phyloP scores from a whole-genome alignment of 2,888 invertebrate genomes.

The Flexamia atlantica region DNA sequence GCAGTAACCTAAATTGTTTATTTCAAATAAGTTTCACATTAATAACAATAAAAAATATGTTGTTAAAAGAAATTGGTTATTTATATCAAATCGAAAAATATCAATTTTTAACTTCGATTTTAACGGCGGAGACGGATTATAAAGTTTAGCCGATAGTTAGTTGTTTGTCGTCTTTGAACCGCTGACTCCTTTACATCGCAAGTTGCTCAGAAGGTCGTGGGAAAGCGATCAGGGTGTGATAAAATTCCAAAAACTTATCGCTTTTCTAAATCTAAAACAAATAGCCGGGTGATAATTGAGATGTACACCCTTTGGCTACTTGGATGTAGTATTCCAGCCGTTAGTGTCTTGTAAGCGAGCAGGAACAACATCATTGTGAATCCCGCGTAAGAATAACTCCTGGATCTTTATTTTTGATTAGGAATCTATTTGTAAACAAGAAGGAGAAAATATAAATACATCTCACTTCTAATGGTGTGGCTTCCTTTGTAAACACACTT shows the following conservation, averaged over 20 bases:
- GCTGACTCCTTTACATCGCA: neutral
- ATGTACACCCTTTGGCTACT: slow-evolving; percentile 4
- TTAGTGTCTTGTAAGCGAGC: no score
- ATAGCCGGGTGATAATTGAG: neutral
- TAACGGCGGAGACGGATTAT: no score
- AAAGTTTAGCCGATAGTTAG: no score
- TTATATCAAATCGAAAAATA: no score
- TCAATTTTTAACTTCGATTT: no score
- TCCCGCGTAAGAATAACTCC: neutral
- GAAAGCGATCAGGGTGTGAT: neutral
- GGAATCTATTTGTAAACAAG: neutral
- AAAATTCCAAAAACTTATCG: neutral
- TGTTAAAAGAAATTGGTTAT: no score
- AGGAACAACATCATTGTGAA: neutral
- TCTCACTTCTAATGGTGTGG: neutral
- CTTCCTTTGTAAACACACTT: neutral
- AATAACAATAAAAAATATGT: no score
- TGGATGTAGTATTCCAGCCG: neutral
- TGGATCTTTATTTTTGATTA: neutral
- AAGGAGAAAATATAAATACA: neutral
- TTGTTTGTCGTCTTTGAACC: neutral
- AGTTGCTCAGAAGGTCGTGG: neutral
- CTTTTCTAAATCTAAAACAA: neutral
- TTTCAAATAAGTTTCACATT: no score
- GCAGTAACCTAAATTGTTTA: no score